Conservation (phyloP, 2,888 invertebrate species). For the Tenthredo distinguenda region DNA sequence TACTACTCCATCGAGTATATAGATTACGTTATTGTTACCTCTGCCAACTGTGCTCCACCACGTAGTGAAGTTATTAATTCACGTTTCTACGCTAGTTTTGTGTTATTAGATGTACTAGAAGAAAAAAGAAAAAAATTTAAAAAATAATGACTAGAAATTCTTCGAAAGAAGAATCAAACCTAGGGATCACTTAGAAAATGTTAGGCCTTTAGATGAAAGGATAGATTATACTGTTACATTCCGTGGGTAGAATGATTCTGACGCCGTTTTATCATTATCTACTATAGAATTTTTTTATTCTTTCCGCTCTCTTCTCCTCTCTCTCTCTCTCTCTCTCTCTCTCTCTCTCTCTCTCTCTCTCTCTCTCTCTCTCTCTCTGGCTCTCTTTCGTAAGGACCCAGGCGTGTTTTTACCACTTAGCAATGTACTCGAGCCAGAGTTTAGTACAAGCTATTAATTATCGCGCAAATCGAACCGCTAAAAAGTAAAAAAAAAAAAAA, state of each 20-base stretch:
- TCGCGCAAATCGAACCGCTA: background rate
- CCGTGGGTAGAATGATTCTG: background rate
- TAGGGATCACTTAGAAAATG: background rate
- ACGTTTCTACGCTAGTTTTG: background rate
- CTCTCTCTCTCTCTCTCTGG: background rate
- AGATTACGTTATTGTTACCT: background rate
- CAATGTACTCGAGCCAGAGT: background rate
- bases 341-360: background rate
- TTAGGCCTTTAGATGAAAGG: background rate
- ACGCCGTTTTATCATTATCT: background rate
- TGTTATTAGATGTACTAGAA: background rate
- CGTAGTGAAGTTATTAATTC: background rate
- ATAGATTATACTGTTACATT: constrained; percentile 32
- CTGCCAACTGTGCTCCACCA: background rate
- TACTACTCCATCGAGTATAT: background rate
- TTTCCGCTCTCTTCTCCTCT: background rate
- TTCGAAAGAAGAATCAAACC: background rate
- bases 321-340: background rate
- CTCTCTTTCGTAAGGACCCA: background rate
- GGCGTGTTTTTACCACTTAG: constrained; percentile 17
- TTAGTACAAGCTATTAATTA: constrained; percentile 36
- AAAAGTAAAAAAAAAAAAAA: background rate
- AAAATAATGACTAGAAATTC: background rate
- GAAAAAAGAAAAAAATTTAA: background rate
- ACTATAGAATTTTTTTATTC: background rate